Evolutionary conservation across 1,140 invertebrate genomes (phyloP).

Genomic region (Lordiphosa collinella): DNA sequence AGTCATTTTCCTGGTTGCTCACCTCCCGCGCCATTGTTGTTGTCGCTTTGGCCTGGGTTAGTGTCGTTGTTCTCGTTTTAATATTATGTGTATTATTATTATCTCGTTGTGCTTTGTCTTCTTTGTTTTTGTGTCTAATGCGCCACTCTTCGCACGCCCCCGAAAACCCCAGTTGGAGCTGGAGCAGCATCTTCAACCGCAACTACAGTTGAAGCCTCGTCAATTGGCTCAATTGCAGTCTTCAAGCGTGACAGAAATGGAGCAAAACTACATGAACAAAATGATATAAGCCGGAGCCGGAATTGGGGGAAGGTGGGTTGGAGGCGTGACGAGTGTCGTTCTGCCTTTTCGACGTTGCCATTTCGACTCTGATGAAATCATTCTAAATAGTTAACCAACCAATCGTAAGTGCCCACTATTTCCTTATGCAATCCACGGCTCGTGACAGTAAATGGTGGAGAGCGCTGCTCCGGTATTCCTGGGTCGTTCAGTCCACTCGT

Average conservation of each 20-base stretch:
- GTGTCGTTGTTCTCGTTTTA: slow-evolving; percentile 68
- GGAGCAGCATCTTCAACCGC: slow-evolving; percentile 53
- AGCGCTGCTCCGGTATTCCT: too few relatives aligned
- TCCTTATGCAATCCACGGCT: slow-evolving; percentile 32
- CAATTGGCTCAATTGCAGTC: slow-evolving; percentile 76
- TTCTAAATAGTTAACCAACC: slow-evolving; percentile 38
- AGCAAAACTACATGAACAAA: slow-evolving; percentile 61
- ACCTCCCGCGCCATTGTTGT: slow-evolving; percentile 38
- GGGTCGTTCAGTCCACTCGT: too few relatives aligned
- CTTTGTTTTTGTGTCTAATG: slow-evolving; percentile 21
- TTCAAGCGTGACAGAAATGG: slow-evolving; percentile 76
- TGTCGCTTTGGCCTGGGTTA: slow-evolving; percentile 23
- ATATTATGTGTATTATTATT: slow-evolving; percentile 59
- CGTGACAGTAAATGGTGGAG: neutral
- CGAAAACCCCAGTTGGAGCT: slow-evolving; percentile 13
- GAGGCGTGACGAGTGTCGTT: slow-evolving; percentile 38
- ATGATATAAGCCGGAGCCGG: slow-evolving; percentile 12
- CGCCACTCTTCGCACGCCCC: slow-evolving; percentile 61
- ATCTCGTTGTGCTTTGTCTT: slow-evolving; percentile 58
- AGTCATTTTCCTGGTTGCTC: slow-evolving; percentile 62
- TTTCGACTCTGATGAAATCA: slow-evolving; percentile 56
- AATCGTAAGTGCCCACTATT: slow-evolving; percentile 16
- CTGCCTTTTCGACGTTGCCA: slow-evolving; percentile 38
- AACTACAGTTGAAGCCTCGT: slow-evolving; percentile 62
- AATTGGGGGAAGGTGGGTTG: slow-evolving; percentile 14